phyloP scores from a whole-genome alignment of 2,797 vertebrate genomes.

The Silurus lanzhouensis region DNA sequence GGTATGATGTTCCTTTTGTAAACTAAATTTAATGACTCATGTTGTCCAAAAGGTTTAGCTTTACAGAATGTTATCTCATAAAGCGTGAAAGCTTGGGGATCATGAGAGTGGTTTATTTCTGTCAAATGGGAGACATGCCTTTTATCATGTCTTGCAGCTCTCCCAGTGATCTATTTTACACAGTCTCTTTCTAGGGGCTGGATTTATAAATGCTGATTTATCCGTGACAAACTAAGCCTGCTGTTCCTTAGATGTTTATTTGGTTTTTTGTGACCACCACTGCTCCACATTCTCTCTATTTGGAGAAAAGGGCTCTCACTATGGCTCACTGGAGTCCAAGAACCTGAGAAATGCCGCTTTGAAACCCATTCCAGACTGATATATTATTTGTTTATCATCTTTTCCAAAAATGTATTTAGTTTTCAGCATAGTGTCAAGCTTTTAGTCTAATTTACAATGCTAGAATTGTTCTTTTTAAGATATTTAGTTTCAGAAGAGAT shows the following conservation, averaged over 20 bases:
- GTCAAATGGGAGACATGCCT: not conserved
- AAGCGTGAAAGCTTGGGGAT: not conserved
- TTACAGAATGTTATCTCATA: not conserved
- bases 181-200: not conserved
- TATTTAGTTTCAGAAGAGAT: not conserved
- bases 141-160: not conserved
- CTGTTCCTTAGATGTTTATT: not conserved
- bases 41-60: not conserved
- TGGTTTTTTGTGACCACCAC: not conserved
- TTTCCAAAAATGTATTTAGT: not conserved
- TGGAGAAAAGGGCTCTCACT: not conserved
- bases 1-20: not conserved
- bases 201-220: not conserved
- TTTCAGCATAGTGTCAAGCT: not conserved
- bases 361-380: not conserved
- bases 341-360: not conserved
- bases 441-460: not conserved
- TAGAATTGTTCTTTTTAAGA: not conserved
- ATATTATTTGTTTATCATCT: not conserved
- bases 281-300: not conserved
- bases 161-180: not conserved
- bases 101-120: not conserved
- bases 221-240: not conserved
- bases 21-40: not conserved
- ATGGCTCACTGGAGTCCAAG: not conserved